Evolutionary conservation across 2,797 vertebrate species (phyloP).

Genomic region (Acropternis orthonyx): DNA sequence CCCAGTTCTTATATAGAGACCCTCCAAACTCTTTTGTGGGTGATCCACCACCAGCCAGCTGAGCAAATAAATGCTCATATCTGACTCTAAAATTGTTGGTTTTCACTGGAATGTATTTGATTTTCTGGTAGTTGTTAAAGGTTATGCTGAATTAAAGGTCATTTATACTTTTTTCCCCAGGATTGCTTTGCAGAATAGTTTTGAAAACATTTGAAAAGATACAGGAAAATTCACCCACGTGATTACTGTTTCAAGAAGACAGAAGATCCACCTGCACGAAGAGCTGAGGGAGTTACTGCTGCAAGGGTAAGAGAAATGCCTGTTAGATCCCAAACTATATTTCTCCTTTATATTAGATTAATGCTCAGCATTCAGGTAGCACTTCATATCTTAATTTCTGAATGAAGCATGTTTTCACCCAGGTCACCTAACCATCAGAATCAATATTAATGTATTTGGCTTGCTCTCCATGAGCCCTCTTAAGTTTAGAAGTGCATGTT

Average conservation of each 20-base stretch:
- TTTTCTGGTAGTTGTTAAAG: not conserved
- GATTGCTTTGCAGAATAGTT: not conserved
- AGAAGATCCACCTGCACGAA: not conserved
- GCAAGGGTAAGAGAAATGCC: not conserved
- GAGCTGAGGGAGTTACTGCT: not conserved
- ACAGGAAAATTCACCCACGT: not conserved
- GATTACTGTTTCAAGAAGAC: not conserved
- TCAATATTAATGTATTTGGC: not conserved
- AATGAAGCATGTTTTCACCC: not conserved
- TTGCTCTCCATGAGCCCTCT: not conserved
- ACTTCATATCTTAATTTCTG: not conserved
- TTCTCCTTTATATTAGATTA: not conserved
- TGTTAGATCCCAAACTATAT: not conserved
- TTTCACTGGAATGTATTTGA: not conserved
- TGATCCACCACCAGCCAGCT: constrained; percentile 7
- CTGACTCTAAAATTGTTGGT: not conserved
- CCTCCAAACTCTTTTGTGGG: constrained; percentile 31
- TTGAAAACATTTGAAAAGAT: not conserved
- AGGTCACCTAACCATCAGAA: not conserved
- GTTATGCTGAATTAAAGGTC: not conserved
- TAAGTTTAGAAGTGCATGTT: not conserved
- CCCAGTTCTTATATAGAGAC: not conserved
- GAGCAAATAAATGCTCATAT: not conserved
- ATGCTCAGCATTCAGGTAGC: not conserved
- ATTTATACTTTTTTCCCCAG: not conserved